A percentile compares a stretch with the other conserved stretches of the same genome.
Conservation (phyloP, 2,888 invertebrate species). For the Marasmarcha lunaedactyla region DNA sequence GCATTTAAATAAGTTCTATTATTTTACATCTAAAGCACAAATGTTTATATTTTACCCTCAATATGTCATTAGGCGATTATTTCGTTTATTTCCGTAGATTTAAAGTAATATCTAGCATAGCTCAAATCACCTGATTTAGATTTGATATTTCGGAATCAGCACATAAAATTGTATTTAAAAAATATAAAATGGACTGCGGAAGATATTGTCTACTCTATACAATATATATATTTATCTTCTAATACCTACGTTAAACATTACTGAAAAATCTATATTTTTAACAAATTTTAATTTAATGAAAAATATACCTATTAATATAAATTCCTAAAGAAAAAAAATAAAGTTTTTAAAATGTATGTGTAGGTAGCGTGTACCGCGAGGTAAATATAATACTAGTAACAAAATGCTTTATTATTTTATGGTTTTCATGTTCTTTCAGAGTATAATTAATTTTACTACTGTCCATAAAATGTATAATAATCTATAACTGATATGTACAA, state of each 20-base stretch:
- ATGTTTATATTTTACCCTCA: slow-evolving; percentile 36
- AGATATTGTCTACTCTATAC: slow-evolving; percentile 15
- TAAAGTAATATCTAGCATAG: slow-evolving; percentile 32
- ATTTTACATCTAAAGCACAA: slow-evolving; percentile 45
- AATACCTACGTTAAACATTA: slow-evolving; percentile 52
- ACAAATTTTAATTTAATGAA: slow-evolving; percentile 53
- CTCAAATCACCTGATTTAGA: slow-evolving; percentile 34
- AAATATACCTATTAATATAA: slow-evolving; percentile 58
- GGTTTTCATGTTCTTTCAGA: slow-evolving; percentile 46
- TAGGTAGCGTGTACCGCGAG: slow-evolving; percentile 57
- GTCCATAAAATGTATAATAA: slow-evolving; percentile 58
- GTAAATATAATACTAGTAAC: slow-evolving; percentile 36
- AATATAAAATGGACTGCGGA: slow-evolving; percentile 28
- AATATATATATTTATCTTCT: slow-evolving; percentile 21
- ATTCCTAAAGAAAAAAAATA: slow-evolving; percentile 62
- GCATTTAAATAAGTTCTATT: slow-evolving; percentile 52
- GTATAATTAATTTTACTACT: slow-evolving; percentile 47
- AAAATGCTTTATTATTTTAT: slow-evolving; percentile 44
- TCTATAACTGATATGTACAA: slow-evolving; percentile 65
- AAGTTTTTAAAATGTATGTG: slow-evolving; percentile 63
- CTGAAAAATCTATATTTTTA: slow-evolving; percentile 65
- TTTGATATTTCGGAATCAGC: slow-evolving; percentile 27
- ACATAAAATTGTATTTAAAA: slow-evolving; percentile 19
- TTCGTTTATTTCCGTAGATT: neutral
- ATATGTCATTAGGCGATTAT: slow-evolving; percentile 30